phyloP scores from a whole-genome alignment of 2,113 vertebrate species.

The Dolichallabes microphthalmus region DNA sequence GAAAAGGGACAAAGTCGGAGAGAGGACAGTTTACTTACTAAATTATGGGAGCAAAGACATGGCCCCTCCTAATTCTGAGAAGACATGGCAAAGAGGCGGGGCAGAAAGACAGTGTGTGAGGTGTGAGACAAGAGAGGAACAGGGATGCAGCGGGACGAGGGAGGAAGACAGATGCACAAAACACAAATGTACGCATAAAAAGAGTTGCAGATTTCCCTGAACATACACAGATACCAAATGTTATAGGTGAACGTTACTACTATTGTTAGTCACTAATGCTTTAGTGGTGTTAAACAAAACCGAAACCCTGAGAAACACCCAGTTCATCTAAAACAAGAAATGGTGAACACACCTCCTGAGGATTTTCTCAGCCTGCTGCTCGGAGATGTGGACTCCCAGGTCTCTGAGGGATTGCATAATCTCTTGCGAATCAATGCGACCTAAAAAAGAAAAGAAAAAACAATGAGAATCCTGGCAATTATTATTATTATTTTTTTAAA shows the following conservation, averaged over 20 bases:
- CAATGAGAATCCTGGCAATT: not conserved
- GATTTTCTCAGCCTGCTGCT: slow-evolving; percentile 94
- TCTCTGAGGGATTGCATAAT: slow-evolving; percentile 93
- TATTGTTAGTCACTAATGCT: not conserved
- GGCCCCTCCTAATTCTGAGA: slow-evolving; percentile 92
- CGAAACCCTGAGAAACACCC: not conserved
- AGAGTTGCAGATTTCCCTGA: not conserved
- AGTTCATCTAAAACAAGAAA: not conserved
- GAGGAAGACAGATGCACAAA: slow-evolving; percentile 39
- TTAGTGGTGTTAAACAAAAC: not conserved
- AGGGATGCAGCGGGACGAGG: slow-evolving; percentile 52
- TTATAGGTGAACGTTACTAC: not conserved
- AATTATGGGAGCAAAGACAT: slow-evolving; percentile 92
- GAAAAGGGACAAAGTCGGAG: slow-evolving; percentile 21
- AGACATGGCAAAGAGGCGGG: slow-evolving; percentile 66
- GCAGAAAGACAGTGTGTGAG: slow-evolving; percentile 45
- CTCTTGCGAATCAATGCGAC: slow-evolving; percentile 89
- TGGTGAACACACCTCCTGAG: slow-evolving; percentile 81
- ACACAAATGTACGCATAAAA: not conserved
- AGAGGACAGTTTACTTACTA: slow-evolving; percentile 86
- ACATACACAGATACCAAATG: not conserved
- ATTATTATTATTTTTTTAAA: too few relatives aligned
- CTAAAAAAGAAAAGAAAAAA: slow-evolving; percentile 62
- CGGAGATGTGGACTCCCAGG: slow-evolving; percentile 91
- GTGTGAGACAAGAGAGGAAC: slow-evolving; percentile 45